phyloP scores from a whole-genome alignment of 2,888 invertebrate species.

The Napeogenes sylphis region DNA sequence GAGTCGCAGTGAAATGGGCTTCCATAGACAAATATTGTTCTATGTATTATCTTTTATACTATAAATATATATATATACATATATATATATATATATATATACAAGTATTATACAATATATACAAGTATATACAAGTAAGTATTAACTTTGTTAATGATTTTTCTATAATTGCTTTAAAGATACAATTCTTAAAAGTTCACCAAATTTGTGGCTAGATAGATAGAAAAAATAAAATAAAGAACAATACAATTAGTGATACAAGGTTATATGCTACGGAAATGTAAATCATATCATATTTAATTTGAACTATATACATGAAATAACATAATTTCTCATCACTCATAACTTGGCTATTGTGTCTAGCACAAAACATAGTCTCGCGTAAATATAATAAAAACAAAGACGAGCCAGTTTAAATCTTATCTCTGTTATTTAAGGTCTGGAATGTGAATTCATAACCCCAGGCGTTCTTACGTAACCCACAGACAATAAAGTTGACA shows the following conservation, averaged over 20 bases:
- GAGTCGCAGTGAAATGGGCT: neutral
- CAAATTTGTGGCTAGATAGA: too few relatives aligned
- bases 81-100: too few relatives aligned
- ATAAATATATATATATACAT: too few relatives aligned
- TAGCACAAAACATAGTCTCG: constrained; percentile 22
- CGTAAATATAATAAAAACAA: constrained; percentile 36
- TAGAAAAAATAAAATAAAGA: too few relatives aligned
- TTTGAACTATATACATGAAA: neutral
- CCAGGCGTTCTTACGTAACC: constrained; percentile 33
- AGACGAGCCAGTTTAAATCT: constrained; percentile 8
- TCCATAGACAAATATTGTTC: too few relatives aligned
- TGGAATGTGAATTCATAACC: constrained; percentile 18
- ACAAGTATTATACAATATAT: too few relatives aligned
- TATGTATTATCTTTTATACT: too few relatives aligned
- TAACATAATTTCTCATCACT: constrained; percentile 5
- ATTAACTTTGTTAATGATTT: too few relatives aligned
- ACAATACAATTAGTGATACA: neutral
- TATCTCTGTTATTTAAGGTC: constrained; percentile 8
- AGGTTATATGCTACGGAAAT: neutral
- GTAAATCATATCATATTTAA: neutral
- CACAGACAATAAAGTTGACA: constrained; percentile 15
- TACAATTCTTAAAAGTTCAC: too few relatives aligned
- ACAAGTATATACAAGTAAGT: too few relatives aligned
- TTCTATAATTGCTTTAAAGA: too few relatives aligned
- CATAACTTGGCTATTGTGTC: neutral